Percentiles rank a stretch among this genome's conserved stretches.
Conservation (phyloP, 2,113 vertebrate species). For the Ancistrus triradiatus region DNA sequence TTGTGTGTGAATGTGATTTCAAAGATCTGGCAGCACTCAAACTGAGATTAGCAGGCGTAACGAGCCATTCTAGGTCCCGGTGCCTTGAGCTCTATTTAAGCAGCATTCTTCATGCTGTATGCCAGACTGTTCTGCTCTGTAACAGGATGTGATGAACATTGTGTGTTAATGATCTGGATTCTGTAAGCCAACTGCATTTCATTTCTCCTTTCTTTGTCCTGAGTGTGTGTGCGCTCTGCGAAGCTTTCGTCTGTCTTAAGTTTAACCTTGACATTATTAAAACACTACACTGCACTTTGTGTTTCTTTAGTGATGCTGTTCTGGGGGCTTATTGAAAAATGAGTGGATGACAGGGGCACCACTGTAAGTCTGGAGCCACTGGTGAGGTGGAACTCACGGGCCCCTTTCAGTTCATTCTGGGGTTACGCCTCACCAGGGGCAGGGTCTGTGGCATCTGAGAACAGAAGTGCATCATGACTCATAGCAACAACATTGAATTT, state of each 20-base stretch:
- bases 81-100: conserved; percentile 26
- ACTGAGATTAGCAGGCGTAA: background rate
- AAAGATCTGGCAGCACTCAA: conserved; percentile 1
- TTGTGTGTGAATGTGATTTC: too few species aligned
- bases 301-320: background rate
- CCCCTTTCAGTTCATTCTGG: too few species aligned
- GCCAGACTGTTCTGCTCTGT: conserved; percentile 8
- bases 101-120: background rate
- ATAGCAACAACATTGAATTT: too few species aligned
- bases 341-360: too few species aligned
- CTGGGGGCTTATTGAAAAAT: too few species aligned
- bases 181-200: conserved; percentile 8
- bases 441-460: too few species aligned
- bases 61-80: conserved; percentile 24
- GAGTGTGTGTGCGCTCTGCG: conserved; percentile 24
- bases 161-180: conserved; percentile 15
- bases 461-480: too few species aligned
- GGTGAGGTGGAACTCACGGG: too few species aligned
- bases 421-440: too few species aligned
- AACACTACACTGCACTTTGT: conserved; percentile 27
- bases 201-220: background rate
- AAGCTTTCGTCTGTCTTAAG: conserved; percentile 30
- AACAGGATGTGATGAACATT: conserved; percentile 1
- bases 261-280: conserved; percentile 34
- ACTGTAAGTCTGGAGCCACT: too few species aligned